Conservation (phyloP, 1,140 invertebrate species). For the Cydia fagiglandana region DNA sequence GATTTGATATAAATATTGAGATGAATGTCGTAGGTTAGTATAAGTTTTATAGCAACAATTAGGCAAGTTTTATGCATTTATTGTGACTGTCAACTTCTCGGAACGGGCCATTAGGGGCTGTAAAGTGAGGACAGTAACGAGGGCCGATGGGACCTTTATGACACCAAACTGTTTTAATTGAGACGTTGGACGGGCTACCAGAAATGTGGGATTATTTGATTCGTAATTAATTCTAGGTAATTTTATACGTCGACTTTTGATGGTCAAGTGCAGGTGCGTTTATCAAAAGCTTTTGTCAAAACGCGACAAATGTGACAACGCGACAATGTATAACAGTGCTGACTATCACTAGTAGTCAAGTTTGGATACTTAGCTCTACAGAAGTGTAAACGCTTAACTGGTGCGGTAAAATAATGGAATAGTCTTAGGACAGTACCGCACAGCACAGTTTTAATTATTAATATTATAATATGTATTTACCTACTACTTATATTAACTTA, state of each 20-base stretch:
- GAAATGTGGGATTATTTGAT: constrained; percentile 37
- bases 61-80: constrained; percentile 68
- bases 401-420: no score
- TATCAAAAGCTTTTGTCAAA: no score
- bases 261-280: no score
- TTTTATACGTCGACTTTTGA: neutral
- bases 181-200: neutral
- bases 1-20: neutral
- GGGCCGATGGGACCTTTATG: constrained; percentile 7
- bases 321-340: no score
- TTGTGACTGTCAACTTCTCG: constrained; percentile 67
- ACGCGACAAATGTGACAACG: no score
- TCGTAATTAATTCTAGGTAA: constrained; percentile 29
- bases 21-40: constrained; percentile 10
- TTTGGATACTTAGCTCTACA: no score
- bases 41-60: constrained; percentile 61
- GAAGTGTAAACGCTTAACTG: no score
- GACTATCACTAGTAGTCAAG: no score
- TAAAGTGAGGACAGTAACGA: constrained; percentile 7
- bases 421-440: no score
- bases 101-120: constrained; percentile 42
- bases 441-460: no score
- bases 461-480: no score
- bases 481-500: no score
- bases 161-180: constrained; percentile 15